Conservation (phyloP, 1,140 invertebrate species). For the Camponotus pennsylvanicus region DNA sequence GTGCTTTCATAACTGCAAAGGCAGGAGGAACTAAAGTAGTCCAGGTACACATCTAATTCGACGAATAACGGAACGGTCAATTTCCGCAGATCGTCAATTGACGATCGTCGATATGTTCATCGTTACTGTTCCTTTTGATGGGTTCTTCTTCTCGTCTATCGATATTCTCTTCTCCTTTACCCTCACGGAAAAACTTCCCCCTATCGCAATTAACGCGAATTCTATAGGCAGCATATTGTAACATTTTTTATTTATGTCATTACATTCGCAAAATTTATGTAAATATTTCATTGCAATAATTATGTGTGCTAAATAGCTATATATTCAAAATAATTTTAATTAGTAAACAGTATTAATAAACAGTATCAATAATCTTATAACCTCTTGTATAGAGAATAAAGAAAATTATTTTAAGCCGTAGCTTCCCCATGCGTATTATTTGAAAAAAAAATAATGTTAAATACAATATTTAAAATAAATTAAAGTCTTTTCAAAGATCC, state of each 20-base stretch:
- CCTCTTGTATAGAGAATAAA: neutral
- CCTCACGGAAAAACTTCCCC: neutral
- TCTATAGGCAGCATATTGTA: neutral
- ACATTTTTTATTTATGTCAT: conserved; percentile 10
- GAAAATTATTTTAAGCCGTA: neutral
- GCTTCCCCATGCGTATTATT: neutral
- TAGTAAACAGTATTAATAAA: neutral
- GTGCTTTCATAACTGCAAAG: neutral
- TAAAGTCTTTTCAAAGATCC: neutral
- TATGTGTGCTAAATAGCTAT: neutral
- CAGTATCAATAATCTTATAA: neutral
- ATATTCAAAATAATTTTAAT: neutral
- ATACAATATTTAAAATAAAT: neutral
- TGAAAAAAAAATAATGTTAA: neutral
- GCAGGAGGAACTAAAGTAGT: conserved; percentile 6
- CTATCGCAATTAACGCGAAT: conserved; percentile 27
- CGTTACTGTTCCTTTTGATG: neutral
- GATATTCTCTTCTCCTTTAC: conserved; percentile 10
- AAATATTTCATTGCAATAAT: conserved; percentile 11
- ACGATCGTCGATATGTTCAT: conserved; percentile 39
- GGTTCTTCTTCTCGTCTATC: neutral
- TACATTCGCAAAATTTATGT: neutral
- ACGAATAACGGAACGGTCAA: conserved; percentile 58
- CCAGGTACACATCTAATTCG: conserved; percentile 51
- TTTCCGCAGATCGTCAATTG: conserved; percentile 42